Evolutionary conservation across 92 coral and sea anemone genomes (phyloP), one percentile per base, ranked within the genome.

Genomic region (Porites cylindrica): DNA sequence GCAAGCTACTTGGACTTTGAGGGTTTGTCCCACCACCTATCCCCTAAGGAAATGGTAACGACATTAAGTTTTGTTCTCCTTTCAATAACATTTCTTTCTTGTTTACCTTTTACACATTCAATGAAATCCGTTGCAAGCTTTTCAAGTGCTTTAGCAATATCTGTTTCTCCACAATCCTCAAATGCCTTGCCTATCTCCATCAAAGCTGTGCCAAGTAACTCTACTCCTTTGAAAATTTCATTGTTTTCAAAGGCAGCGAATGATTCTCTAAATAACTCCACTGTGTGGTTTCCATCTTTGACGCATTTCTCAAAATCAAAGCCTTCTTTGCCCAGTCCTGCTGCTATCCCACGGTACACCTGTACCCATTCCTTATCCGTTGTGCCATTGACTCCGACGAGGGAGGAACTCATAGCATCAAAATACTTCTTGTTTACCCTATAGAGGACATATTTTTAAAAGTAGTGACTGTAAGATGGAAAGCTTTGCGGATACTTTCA

Each of bases 231-330:
- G 72, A 77, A 95, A 8, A 95, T 56, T 18, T 91, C 86, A 19
- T 84, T 86, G 88, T 91, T 88, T 38, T 93, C 91, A 50, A 95
- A 95, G 13, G 98, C 98, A 56, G 73, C 92, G 72, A 95, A 95
- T 29, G 98, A 93, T 85, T 88, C 83, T 83, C 86, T 83, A 85
- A 95, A 93, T 51, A 82, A 13, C 64, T 51, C 94, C n/a, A 95
- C 96, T 51, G 98, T 93, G 68, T 93, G 92, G 65, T 91, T 90
- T 3, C 96, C 98, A 75, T 95, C 98, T 82, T 95, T 83, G n/a
- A 90, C 96, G 66, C 98, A 95, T 64, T 91, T 88, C n/a, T 93
- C 96, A 88, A 95, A 86, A 80, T 91, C 89, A 38, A 91, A 78
- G 82, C 82, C 88, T 73, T 95, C 89, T 74, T 91, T 88, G 6